phyloP scores from a whole-genome alignment of 2,888 invertebrate genomes.

The Drosophila ezoana region DNA sequence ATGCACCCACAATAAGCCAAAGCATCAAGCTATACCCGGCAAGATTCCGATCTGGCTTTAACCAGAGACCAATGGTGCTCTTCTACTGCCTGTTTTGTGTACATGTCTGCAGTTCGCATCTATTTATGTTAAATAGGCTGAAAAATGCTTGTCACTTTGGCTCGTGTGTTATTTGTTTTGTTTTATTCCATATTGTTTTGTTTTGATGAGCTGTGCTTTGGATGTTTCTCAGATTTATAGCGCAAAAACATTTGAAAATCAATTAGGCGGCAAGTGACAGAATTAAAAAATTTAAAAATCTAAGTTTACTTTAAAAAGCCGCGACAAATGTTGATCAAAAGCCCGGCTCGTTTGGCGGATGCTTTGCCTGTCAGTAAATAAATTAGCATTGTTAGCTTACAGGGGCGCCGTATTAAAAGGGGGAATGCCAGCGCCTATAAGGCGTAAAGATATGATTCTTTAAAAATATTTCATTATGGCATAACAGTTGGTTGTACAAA shows the following conservation, averaged over 20 bases:
- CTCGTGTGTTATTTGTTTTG: slow-evolving; percentile 38
- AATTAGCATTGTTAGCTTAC: slow-evolving; percentile 38
- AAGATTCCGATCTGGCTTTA: slow-evolving; percentile 3
- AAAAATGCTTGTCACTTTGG: slow-evolving; percentile 64
- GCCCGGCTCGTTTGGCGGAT: slow-evolving; percentile 39
- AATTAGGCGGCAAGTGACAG: slow-evolving; percentile 74
- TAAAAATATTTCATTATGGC: neutral
- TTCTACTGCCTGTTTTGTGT: slow-evolving; percentile 31
- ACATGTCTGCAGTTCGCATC: slow-evolving; percentile 69
- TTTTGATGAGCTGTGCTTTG: slow-evolving; percentile 12
- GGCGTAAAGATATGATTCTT: neutral
- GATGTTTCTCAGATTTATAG: slow-evolving; percentile 65
- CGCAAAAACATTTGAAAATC: slow-evolving; percentile 73
- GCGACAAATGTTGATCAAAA: slow-evolving; percentile 55
- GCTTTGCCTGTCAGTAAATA: slow-evolving; percentile 55
- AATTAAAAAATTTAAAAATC: slow-evolving; percentile 40
- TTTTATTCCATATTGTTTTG: slow-evolving; percentile 32
- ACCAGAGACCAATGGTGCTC: slow-evolving; percentile 37
- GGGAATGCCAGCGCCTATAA: neutral
- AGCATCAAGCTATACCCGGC: slow-evolving; percentile 9
- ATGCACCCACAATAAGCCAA: slow-evolving; percentile 53
- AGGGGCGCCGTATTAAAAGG: slow-evolving; percentile 16
- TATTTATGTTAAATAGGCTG: slow-evolving; percentile 69
- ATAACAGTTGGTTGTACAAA: neutral
- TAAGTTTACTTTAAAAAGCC: slow-evolving; percentile 34